Conservation (phyloP, 2,888 invertebrate genomes). For the Adelognathus sp. region DNA sequence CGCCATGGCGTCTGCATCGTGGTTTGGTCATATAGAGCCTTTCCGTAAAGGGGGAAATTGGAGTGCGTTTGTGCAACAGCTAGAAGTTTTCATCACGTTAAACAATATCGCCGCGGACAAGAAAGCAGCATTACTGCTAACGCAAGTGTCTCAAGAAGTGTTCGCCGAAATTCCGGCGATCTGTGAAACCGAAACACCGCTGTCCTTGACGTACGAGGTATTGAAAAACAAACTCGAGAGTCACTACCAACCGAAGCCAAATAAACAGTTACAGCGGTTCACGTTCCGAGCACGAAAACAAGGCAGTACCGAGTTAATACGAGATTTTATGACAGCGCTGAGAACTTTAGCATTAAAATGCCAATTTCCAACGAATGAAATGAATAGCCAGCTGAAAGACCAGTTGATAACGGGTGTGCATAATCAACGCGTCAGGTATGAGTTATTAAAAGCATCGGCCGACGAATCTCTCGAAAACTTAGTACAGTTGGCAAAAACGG, state of each 20-base stretch:
- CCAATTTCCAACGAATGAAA: constrained; percentile 4
- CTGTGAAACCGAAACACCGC: neutral
- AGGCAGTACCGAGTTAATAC: neutral
- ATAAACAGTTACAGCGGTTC: neutral
- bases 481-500: constrained; percentile 25
- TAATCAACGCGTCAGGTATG: constrained; percentile 15
- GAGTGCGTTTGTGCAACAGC: neutral
- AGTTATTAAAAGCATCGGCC: constrained; percentile 17
- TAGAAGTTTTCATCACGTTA: neutral
- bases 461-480: constrained; percentile 10
- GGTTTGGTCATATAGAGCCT: neutral
- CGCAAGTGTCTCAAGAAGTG: neutral
- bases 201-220: neutral
- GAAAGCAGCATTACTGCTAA: neutral
- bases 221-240: neutral
- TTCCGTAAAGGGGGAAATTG: neutral
- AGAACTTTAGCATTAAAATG: constrained; percentile 14
- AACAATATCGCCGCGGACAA: neutral
- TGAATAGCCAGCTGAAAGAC: constrained; percentile 20
- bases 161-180: neutral
- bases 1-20: neutral
- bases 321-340: constrained; percentile 14
- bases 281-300: neutral
- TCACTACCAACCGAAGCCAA: neutral
- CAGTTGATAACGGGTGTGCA: constrained; percentile 35